Evolutionary conservation across 1,140 invertebrate species (phyloP).

Genomic region (Littorina saxatilis): DNA sequence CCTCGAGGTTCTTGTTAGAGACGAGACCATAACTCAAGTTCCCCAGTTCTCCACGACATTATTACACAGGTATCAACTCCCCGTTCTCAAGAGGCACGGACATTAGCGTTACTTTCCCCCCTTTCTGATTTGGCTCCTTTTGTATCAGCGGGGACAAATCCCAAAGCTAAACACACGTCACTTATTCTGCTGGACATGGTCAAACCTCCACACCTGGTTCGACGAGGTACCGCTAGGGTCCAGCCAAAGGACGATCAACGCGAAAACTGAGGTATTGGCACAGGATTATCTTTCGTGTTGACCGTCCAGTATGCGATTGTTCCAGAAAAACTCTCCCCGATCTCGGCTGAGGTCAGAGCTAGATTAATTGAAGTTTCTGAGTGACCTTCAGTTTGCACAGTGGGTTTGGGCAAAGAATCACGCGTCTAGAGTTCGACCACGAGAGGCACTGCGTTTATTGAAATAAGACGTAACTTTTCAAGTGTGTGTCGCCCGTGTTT

Average conservation of each 20-base stretch:
- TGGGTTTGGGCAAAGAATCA: not conserved
- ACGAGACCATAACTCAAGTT: not conserved
- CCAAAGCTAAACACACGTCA: constrained; percentile 4
- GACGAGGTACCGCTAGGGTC: not conserved
- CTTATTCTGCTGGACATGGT: not conserved
- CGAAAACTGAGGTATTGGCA: not conserved
- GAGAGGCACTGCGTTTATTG: not conserved
- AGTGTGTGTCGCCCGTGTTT: not conserved
- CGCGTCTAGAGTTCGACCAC: constrained; percentile 2
- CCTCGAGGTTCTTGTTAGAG: too few species aligned
- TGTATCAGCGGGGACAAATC: not conserved
- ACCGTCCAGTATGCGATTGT: not conserved
- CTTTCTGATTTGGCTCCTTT: constrained; percentile 27
- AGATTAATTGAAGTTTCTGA: not conserved
- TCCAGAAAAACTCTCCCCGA: not conserved
- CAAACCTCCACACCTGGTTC: not conserved
- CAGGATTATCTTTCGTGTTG: constrained; percentile 16
- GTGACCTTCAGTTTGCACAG: not conserved
- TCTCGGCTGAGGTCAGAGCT: constrained; percentile 12
- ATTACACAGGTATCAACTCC: constrained; percentile 10
- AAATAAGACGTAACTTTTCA: not conserved
- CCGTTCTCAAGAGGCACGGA: not conserved
- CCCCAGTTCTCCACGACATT: too few species aligned
- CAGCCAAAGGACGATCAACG: not conserved
- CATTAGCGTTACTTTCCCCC: constrained; percentile 11